Evolutionary conservation across 2,113 vertebrate species (phyloP), one percentile per base, ranked within the genome.

Genomic region (Ictidomys tridecemlineatus): DNA sequence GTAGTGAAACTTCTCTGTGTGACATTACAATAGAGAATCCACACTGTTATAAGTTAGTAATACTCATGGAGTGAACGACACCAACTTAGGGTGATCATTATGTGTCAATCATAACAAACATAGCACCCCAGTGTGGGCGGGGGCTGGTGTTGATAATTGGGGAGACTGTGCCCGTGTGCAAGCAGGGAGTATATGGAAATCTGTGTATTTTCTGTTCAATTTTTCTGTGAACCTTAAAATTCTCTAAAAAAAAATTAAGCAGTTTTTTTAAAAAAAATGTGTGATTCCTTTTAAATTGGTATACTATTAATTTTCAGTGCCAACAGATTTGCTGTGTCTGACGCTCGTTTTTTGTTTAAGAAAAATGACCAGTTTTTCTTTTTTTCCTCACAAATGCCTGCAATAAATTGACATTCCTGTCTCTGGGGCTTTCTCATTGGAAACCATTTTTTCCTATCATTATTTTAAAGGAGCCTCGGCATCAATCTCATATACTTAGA

Each of bases 261-360:
- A 39, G 26, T 69, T 90, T 89, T 73, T 20, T n/a, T n/a, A n/a
- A 39, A 4, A 86, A 88, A 90, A 88, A 88, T 85, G 32, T 24
- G n/a, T 56, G 4, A 3, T 53, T 96, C 58, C 24, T 80, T 84
- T 95, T n/a, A 93, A 95, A 77, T 67, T 76, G 58, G 10, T 4
- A 34, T 58, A 32, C 20, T 72, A 73, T 85, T 82, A 69, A 37
- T 67, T 89, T 88, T 93, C 63, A 53, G 10, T 67, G 24, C 39
- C 56, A 94, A 74, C 10, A 26, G 34, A 63, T 82, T 53, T 79
- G 34, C 32, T 28, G 3, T 42, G 22, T 85, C 58, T 92, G 85
- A 92, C 28, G 95, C 37, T 63, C 77, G 26, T 87, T 89, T 78
- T 78, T 87, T 63, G 61, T 78, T 95, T 63, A 88, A 91, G 70